Conservation (phyloP, 2,888 invertebrate genomes). For the Erebia ligea region DNA sequence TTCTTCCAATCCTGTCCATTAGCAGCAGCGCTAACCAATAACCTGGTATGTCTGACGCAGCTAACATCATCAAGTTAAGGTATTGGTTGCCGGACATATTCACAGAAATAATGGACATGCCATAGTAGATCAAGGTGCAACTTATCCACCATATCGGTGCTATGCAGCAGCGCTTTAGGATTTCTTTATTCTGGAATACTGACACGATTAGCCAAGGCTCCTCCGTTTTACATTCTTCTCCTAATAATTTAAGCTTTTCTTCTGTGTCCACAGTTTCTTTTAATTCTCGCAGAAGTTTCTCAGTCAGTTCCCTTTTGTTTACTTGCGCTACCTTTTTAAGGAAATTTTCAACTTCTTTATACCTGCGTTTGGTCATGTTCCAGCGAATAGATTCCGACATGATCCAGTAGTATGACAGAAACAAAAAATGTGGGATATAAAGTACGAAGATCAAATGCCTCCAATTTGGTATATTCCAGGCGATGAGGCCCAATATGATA, state of each 20-base stretch:
- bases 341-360: slow-evolving; percentile 85
- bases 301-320: slow-evolving; percentile 74
- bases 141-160: slow-evolving; percentile 88
- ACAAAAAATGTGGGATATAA: slow-evolving; percentile 86
- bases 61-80: slow-evolving; percentile 84
- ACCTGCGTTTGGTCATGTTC: slow-evolving; percentile 87
- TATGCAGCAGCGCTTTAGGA: slow-evolving; percentile 67
- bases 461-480: slow-evolving; percentile 88
- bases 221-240: slow-evolving; percentile 20
- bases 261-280: slow-evolving; percentile 40
- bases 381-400: slow-evolving; percentile 89
- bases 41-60: slow-evolving; percentile 86
- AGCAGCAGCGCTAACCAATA: slow-evolving; percentile 83
- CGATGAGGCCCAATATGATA: slow-evolving; percentile 85
- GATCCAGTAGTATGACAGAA: slow-evolving; percentile 86
- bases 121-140: slow-evolving; percentile 88
- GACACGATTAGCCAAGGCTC: slow-evolving; percentile 63
- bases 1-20: slow-evolving; percentile 72
- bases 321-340: slow-evolving; percentile 84
- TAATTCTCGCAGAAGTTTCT: slow-evolving; percentile 55
- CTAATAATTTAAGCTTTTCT: not conserved
- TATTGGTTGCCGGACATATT: slow-evolving; percentile 87
- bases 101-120: slow-evolving; percentile 87
- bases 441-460: slow-evolving; percentile 84
- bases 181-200: slow-evolving; percentile 58